Conservation (phyloP, 2,888 invertebrate genomes). For the Julus scandinavius region DNA sequence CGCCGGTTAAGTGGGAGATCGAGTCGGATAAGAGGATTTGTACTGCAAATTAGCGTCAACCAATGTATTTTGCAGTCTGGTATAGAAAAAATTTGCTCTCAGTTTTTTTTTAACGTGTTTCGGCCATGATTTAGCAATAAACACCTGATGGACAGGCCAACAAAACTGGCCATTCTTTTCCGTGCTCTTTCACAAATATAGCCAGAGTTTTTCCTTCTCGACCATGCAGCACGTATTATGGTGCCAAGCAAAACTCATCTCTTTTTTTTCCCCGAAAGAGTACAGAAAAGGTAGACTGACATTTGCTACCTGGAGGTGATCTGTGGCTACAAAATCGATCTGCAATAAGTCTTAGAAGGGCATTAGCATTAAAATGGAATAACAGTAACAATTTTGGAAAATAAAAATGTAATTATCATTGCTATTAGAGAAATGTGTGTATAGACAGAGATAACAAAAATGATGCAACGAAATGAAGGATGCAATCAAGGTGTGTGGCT, state of each 20-base stretch:
- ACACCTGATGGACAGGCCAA: not conserved
- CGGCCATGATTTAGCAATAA: not conserved
- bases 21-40: too few relatives aligned
- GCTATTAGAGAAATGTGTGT: not conserved
- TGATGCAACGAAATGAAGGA: slow-evolving; percentile 41
- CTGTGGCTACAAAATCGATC: slow-evolving; percentile 3
- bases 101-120: too few relatives aligned
- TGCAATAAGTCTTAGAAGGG: slow-evolving; percentile 31
- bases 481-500: slow-evolving; percentile 44
- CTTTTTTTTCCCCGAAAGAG: not conserved
- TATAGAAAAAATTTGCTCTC: too few relatives aligned
- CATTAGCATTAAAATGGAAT: not conserved
- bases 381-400: not conserved
- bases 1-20: too few relatives aligned
- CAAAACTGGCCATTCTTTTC: not conserved
- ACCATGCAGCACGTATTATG: not conserved
- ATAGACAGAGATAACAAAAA: not conserved
- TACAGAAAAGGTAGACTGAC: not conserved
- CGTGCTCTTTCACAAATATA: not conserved
- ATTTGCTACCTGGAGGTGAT: slow-evolving; percentile 14
- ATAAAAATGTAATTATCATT: not conserved
- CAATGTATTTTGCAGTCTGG: too few relatives aligned
- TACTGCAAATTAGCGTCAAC: too few relatives aligned
- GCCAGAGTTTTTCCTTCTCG: not conserved
- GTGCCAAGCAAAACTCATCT: not conserved